Evolutionary conservation across 2,888 invertebrate genomes (phyloP).

Genomic region (Nomada ferruginata): DNA sequence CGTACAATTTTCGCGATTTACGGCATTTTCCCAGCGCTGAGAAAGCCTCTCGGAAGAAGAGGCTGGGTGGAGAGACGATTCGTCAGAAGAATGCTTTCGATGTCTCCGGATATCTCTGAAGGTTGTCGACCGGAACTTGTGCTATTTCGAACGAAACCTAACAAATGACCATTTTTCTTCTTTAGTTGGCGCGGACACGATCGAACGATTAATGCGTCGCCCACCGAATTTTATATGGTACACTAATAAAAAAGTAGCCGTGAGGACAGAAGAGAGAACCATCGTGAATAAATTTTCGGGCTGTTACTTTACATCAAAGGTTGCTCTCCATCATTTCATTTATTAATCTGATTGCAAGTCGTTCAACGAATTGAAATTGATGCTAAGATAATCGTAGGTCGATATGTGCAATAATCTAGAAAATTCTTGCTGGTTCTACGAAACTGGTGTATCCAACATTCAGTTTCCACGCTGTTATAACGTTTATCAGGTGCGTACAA

Average conservation of each 20-base stretch:
- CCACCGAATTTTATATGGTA: constrained; percentile 64
- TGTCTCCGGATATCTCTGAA: constrained; percentile 45
- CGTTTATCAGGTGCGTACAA: constrained; percentile 51
- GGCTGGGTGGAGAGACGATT: constrained; percentile 66
- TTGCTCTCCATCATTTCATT: constrained; percentile 2
- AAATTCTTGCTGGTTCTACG: constrained; percentile 64
- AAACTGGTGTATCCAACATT: constrained; percentile 60
- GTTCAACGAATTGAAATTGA: not conserved
- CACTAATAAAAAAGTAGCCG: constrained; percentile 41
- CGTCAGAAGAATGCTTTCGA: constrained; percentile 59
- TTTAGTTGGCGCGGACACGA: constrained; percentile 55
- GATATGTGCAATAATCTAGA: constrained; percentile 71
- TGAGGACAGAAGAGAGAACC: constrained; percentile 52
- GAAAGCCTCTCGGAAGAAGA: constrained; percentile 51
- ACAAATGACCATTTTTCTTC: not conserved
- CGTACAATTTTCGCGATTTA: constrained; percentile 61
- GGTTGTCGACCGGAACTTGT: constrained; percentile 27
- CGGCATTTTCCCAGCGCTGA: constrained; percentile 58
- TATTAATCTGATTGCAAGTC: not conserved
- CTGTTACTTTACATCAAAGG: constrained; percentile 68
- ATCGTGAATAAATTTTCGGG: constrained; percentile 67
- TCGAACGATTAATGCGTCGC: constrained; percentile 58
- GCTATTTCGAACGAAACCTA: not conserved
- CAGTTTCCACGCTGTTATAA: constrained; percentile 70
- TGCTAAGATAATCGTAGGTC: constrained; percentile 42